phyloP scores from a whole-genome alignment of 2,888 invertebrate genomes.

The Eristalis tenax region DNA sequence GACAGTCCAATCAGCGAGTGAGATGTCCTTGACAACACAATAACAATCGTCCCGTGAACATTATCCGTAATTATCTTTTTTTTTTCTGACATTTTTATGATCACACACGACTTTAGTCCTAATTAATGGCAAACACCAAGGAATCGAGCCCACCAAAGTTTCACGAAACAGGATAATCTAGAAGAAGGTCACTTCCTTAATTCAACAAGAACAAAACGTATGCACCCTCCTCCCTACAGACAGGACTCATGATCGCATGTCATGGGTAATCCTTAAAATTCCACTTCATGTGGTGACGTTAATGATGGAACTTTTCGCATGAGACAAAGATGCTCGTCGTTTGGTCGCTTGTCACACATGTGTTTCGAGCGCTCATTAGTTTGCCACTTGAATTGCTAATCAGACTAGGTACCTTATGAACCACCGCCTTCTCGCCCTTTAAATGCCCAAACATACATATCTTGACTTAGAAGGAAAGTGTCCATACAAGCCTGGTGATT shows the following conservation, averaged over 20 bases:
- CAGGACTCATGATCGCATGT: slow-evolving; percentile 18
- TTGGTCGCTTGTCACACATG: slow-evolving; percentile 51
- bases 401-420: not conserved
- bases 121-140: slow-evolving; percentile 7
- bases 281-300: slow-evolving; percentile 26
- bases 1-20: slow-evolving; percentile 25
- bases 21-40: slow-evolving; percentile 19
- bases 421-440: not conserved
- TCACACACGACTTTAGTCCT: slow-evolving; percentile 12
- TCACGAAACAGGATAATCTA: slow-evolving; percentile 13
- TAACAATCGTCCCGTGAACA: slow-evolving; percentile 26
- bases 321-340: slow-evolving; percentile 22
- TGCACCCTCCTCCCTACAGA: not conserved
- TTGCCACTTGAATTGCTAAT: slow-evolving; percentile 63
- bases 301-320: slow-evolving; percentile 45
- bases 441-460: not conserved
- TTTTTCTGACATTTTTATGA: not conserved
- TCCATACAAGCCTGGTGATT: not conserved
- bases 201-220: not conserved
- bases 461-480: not conserved
- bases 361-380: slow-evolving; percentile 51
- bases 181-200: slow-evolving; percentile 5
- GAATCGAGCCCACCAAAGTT: not conserved
- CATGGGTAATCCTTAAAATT: slow-evolving; percentile 53
- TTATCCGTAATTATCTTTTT: slow-evolving; percentile 31